These are phyloP conservation scores for Hyppa rectilinea DNA, from an alignment of 2,888 invertebrate genomes.

Conservation along the genomic window DNA sequence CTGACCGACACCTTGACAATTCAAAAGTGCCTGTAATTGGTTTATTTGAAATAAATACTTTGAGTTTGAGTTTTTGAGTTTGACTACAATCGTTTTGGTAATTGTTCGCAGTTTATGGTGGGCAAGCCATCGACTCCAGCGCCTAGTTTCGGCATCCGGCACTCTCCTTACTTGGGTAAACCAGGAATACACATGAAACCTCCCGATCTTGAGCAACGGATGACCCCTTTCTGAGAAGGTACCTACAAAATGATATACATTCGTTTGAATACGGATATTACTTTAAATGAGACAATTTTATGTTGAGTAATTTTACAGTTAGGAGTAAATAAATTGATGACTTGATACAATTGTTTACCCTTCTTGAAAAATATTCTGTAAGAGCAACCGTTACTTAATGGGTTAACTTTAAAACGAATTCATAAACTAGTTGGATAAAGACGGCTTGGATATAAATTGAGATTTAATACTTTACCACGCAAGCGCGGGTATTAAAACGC, in stretches of 20 bases:
- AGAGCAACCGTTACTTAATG: slow-evolving; percentile 58
- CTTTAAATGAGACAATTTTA: background rate
- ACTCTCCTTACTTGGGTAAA: slow-evolving; percentile 77
- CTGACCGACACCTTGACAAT: too few species aligned
- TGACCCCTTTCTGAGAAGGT: slow-evolving; percentile 16
- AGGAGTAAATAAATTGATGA: slow-evolving; percentile 23
- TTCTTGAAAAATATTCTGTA: slow-evolving; percentile 49
- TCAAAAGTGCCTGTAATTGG: too few species aligned
- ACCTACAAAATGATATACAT: background rate
- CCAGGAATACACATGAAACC: slow-evolving; percentile 73
- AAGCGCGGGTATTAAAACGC: slow-evolving; percentile 77
- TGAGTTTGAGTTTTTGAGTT: too few species aligned
- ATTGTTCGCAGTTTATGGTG: slow-evolving; percentile 77
- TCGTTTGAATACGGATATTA: background rate
- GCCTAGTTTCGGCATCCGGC: slow-evolving; percentile 83
- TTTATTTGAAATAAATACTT: too few species aligned
- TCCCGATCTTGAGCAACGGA: slow-evolving; percentile 72
- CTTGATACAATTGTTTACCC: background rate
- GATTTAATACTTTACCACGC: slow-evolving; percentile 76
- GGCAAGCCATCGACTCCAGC: slow-evolving; percentile 75
- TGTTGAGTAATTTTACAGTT: background rate
- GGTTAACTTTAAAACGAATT: slow-evolving; percentile 71
- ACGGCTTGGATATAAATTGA: slow-evolving; percentile 74
- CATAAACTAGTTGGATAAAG: slow-evolving; percentile 77
- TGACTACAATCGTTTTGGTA: slow-evolving; percentile 1